Conservation (phyloP, 2,113 vertebrate species). For the Microtus ochrogaster region DNA sequence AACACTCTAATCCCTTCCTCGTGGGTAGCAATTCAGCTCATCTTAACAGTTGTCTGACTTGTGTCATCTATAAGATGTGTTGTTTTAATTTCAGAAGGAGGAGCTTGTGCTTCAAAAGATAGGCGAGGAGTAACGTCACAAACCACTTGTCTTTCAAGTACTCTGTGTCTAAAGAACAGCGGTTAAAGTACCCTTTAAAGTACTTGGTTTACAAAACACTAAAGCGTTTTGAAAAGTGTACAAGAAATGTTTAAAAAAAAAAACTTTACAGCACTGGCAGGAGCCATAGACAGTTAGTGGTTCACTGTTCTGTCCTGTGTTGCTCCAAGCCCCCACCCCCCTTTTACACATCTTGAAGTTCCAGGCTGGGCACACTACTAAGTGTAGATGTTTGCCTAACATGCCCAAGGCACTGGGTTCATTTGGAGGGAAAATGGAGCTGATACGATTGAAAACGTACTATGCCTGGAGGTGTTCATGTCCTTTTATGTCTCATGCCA, state of each 20-base stretch:
- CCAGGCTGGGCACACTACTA: not conserved
- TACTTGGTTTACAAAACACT: not conserved
- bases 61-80: not conserved
- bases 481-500: conserved; percentile 40
- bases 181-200: not conserved
- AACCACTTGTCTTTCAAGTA: conserved; percentile 1
- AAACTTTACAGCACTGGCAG: not conserved
- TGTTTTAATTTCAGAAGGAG: conserved; percentile 50
- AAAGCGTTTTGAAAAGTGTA: conserved; percentile 8
- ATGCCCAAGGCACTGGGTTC: not conserved
- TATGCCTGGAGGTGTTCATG: not conserved
- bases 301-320: conserved; percentile 30
- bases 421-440: conserved; percentile 30
- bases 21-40: not conserved
- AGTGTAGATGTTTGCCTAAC: not conserved
- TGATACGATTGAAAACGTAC: not conserved
- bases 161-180: not conserved
- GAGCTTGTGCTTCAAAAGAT: not conserved
- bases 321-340: not conserved
- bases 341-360: not conserved
- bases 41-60: not conserved
- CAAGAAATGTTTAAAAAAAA: not conserved
- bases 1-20: not conserved
- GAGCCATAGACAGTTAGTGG: conserved; percentile 20
- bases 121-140: not conserved